A percentile compares a stretch with the other conserved stretches of the same genome.
Conservation (phyloP, 2,888 invertebrate genomes). For the Coelopa pilipes region DNA sequence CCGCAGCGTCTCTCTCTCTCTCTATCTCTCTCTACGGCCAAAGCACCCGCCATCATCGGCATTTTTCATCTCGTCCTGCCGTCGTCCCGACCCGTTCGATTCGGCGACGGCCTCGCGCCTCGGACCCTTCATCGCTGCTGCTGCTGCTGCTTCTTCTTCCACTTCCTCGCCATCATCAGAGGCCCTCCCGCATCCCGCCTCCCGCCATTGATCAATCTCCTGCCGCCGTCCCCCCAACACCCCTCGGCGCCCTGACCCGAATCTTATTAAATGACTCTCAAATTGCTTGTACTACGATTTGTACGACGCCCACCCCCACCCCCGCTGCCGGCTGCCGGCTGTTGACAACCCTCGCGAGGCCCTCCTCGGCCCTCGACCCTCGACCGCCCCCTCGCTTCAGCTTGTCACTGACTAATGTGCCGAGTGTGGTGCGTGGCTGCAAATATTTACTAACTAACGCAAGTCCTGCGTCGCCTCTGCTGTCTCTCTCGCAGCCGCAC, state of each 20-base stretch:
- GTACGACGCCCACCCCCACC: not conserved
- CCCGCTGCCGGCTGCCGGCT: not conserved
- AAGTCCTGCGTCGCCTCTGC: not conserved
- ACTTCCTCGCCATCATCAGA: too few species aligned
- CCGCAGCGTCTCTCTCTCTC: too few species aligned
- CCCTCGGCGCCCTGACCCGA: too few species aligned
- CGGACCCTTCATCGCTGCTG: too few species aligned
- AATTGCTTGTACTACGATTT: not conserved
- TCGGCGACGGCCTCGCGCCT: too few species aligned
- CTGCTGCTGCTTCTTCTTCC: too few species aligned
- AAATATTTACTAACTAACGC: slow-evolving; percentile 13
- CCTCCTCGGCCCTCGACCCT: not conserved
- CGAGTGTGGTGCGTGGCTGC: not conserved
- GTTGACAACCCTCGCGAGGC: too few species aligned
- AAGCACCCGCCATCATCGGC: too few species aligned
- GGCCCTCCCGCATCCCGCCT: too few species aligned
- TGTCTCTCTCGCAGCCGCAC: not conserved
- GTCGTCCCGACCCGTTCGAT: not conserved
- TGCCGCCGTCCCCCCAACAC: too few species aligned
- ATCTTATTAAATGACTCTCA: not conserved
- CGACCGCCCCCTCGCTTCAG: not conserved
- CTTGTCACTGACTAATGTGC: slow-evolving; percentile 34
- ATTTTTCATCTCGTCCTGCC: not conserved
- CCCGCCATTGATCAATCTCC: too few species aligned
- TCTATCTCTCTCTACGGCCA: not conserved